Evolutionary conservation across 2,888 invertebrate species (phyloP).

Genomic region (Apodemia duryi): DNA sequence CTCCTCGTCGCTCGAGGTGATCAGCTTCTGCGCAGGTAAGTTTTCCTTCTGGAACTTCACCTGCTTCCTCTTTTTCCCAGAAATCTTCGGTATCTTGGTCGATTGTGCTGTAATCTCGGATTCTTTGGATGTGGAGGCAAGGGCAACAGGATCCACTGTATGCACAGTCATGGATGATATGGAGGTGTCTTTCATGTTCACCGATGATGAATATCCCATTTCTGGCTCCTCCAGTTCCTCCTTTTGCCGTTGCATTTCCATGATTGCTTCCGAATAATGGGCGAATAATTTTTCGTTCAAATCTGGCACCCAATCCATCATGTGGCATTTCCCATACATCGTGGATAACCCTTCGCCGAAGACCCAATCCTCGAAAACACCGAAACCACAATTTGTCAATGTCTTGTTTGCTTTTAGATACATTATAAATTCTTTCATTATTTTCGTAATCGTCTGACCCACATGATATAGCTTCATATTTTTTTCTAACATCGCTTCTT

Average conservation of each 20-base stretch:
- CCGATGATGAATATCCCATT: slow-evolving; percentile 22
- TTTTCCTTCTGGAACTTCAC: slow-evolving; percentile 20
- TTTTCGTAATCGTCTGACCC: slow-evolving; percentile 15
- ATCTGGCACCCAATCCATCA: slow-evolving; percentile 23
- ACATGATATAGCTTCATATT: not conserved
- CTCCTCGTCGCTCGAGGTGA: slow-evolving; percentile 9
- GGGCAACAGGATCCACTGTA: slow-evolving; percentile 25
- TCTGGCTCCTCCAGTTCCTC: not conserved
- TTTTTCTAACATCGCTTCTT: no score
- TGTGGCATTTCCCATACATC: slow-evolving; percentile 26
- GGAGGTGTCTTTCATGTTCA: slow-evolving; percentile 26
- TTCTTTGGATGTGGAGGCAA: slow-evolving; percentile 20
- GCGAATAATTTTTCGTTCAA: slow-evolving; percentile 17
- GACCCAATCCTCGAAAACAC: not conserved
- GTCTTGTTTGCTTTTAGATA: not conserved
- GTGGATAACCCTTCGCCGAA: slow-evolving; percentile 24
- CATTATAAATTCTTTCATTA: slow-evolving; percentile 19
- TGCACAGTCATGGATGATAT: slow-evolving; percentile 28
- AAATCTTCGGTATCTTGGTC: slow-evolving; percentile 7
- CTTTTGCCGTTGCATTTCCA: slow-evolving; percentile 7
- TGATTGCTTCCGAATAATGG: slow-evolving; percentile 6
- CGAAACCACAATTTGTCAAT: no score
- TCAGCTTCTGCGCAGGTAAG: slow-evolving; percentile 15
- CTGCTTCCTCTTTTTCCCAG: not conserved
- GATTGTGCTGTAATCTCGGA: slow-evolving; percentile 1